Evolutionary conservation across 2,113 vertebrate species (phyloP).

Genomic region (Elanoides forficatus): DNA sequence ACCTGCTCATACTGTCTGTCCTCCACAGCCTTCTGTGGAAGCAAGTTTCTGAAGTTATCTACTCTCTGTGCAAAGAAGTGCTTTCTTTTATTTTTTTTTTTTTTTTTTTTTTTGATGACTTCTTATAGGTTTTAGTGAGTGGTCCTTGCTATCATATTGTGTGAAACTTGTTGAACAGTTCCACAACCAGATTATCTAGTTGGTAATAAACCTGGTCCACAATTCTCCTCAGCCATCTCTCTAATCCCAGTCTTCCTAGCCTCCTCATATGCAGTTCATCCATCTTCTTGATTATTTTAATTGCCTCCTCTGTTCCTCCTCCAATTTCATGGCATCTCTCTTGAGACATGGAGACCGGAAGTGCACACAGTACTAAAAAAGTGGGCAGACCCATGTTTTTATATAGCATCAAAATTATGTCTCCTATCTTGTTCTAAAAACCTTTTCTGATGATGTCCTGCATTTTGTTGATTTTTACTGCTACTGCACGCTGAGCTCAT

Average conservation of each 20-base stretch:
- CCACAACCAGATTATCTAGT: not conserved
- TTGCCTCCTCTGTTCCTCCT: not conserved
- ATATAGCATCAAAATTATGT: not conserved
- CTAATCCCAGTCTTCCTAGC: not conserved
- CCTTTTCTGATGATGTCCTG: not conserved
- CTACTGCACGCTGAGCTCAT: not conserved
- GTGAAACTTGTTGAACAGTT: not conserved
- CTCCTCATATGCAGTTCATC: not conserved
- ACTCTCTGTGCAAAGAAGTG: not conserved
- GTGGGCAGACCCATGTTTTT: not conserved
- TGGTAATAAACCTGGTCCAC: not conserved
- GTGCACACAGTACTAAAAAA: not conserved
- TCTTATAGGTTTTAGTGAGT: not conserved
- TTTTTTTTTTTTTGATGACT: not conserved
- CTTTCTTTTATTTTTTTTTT: not conserved
- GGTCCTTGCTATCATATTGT: not conserved
- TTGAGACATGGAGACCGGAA: not conserved
- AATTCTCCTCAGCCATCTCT: not conserved
- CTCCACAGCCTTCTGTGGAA: not conserved
- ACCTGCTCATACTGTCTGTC: not conserved
- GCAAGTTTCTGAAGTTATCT: not conserved
- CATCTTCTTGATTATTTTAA: not conserved
- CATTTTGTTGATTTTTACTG: not conserved
- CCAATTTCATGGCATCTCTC: not conserved
- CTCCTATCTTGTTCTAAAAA: not conserved